phyloP scores from a whole-genome alignment of 2,888 invertebrate genomes.

The Trachelus tabidus region DNA sequence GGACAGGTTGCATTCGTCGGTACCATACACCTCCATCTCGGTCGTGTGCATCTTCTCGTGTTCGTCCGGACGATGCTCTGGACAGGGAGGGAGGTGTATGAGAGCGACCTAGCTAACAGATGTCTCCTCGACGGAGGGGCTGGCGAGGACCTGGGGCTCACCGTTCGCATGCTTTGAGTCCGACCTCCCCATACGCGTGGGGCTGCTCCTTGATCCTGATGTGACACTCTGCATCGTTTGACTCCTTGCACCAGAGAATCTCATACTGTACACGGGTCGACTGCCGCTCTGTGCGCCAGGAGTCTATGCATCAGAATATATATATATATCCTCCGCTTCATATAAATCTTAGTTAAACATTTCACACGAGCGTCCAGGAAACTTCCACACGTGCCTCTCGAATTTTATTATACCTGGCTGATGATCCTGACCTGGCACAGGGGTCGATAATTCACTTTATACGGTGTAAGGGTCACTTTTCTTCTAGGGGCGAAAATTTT shows the following conservation, averaged over 20 bases:
- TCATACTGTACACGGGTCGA: conserved; percentile 67
- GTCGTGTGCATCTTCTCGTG: conserved; percentile 31
- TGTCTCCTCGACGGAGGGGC: conserved; percentile 59
- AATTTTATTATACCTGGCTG: not conserved
- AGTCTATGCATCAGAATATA: not conserved
- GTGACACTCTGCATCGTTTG: conserved; percentile 70
- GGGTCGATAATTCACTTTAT: not conserved
- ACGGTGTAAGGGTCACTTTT: not conserved
- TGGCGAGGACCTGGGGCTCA: conserved; percentile 53
- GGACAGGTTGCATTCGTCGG: conserved; percentile 37
- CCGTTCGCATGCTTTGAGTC: conserved; percentile 54
- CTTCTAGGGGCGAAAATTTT: not conserved
- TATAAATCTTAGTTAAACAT: not conserved
- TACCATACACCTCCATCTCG: conserved; percentile 47
- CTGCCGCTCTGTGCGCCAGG: conserved; percentile 45
- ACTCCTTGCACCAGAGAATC: conserved; percentile 66
- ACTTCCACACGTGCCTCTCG: not conserved
- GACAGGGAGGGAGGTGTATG: conserved; percentile 51
- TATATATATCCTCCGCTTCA: not conserved
- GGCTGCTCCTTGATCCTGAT: conserved; percentile 60
- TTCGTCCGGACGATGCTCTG: conserved; percentile 37
- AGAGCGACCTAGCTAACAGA: conserved; percentile 58
- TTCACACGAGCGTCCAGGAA: not conserved
- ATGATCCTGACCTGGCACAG: not conserved
- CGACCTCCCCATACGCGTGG: conserved; percentile 45